Base-by-base conservation (phyloP, 2,888 invertebrate species). In the Catocala fraxini region DNA sequence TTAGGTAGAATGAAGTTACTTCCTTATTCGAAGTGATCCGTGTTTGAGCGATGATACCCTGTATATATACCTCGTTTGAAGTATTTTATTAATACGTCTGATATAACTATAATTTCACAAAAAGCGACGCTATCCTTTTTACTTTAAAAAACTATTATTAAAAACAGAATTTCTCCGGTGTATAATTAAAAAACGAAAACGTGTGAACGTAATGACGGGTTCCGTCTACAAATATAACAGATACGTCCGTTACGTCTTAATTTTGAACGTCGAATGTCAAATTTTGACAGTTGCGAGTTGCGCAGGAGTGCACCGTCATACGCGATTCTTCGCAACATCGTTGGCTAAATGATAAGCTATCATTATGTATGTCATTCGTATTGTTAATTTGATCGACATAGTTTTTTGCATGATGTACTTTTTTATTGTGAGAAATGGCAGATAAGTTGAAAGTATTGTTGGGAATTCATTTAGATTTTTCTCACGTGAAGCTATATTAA, bases 141-240 rank as follows among this genome's bases (percentile, higher is more conserved):
- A 56, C 42, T 42, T 71, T 71, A 70, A 77, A 74, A 70, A 68
- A 60, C 63, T 57, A 68, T 60, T 68, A 64, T 63, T 65, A 68
- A 65, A 61, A 61, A 70, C 56, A 34, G 61, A 51, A 51, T 53
- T 63, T 55, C 59, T 68, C 85, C 84, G 87, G 76, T 82, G 70
- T 91, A 81, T 93, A 88, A 93, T 93, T 93, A 93, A 88, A 87
- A 58, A 43, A 56, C 43, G 45, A 79, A 81, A 86, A 89, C 74
- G 91, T 86, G 93, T 88, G 83, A 90, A 91, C 75, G 60, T 92
- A 93, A 93, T 93, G 84, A 88, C 64, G 70, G 90, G 90, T 87
- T 84, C 84, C 82, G 87, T 88, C 67, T 41, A 84, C 79, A 79
- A 39, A 70, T 83, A 80, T 87, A 89, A 89, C 90, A 84, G 88